Base-by-base conservation (phyloP, 2,797 vertebrate genomes). In the Syngnathus rostellatus region DNA sequence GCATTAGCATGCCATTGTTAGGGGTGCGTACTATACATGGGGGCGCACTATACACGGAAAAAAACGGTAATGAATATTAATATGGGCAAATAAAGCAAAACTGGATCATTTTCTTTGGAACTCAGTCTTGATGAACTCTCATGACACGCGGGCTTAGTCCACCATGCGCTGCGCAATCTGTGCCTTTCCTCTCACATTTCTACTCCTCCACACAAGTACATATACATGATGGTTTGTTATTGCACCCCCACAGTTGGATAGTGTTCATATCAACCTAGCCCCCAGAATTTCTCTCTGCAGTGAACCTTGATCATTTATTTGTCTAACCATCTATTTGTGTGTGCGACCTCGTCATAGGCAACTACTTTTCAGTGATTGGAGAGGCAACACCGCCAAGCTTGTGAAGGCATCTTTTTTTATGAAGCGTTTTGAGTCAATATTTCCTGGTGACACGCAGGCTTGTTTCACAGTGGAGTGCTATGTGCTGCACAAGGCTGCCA, bases 361-460 rank as follows among this genome's bases (percentile, higher is more conserved):
- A 65, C 72, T 79, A 80, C 80, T 82, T 72, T 75, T 74, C 65
- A 50, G 66, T 1, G 57, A 62, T 77, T 68, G 41, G 41, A 51
- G 60, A 64, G 59, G 37, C 12, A 25, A 45, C 40, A 66, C 64
- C 45, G 53, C 19, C 53, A 25, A 51, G 50, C 63, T 53, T 65
- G 50, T 65, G 21, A 53, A 64, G 37, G 62, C 19, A 40, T 25
- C 41, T 63, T 46, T 41, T 46, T 62, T 62, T 31, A 46, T 4
- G 60, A 86, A 77, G 82, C 69, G 81, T 85, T 84, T 76, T 83
- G 87, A 87, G 83, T 86, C 86, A 90, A 90, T 87, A 88, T 86
- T 88, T 85, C 81, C 83, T 71, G 61, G 70, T 70, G 64, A 72
- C 79, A 76, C 71, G 11, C 68, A 25, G 64, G n/a, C 23, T 58